phyloP scores from a whole-genome alignment of 2,797 vertebrate genomes.

The Cyclura pinguis region DNA sequence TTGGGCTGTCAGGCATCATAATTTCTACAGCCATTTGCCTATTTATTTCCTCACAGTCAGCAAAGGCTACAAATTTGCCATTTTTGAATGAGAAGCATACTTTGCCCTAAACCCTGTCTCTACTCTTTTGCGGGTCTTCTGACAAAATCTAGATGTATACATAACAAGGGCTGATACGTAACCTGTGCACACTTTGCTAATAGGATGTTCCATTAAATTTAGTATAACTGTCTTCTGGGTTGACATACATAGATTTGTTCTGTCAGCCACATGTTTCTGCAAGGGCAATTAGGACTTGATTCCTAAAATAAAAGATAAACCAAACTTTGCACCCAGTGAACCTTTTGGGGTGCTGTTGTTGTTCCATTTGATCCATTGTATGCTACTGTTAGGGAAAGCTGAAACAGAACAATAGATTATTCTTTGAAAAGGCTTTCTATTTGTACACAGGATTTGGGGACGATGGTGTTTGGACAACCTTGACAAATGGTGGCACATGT shows the following conservation, averaged over 20 bases:
- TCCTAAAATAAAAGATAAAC: neutral
- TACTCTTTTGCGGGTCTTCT: neutral
- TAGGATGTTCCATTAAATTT: no score
- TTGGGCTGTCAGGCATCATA: neutral
- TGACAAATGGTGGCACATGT: constrained; percentile 62
- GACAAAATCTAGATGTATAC: neutral
- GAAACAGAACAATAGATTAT: constrained; percentile 47
- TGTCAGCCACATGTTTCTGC: neutral
- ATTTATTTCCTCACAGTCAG: neutral
- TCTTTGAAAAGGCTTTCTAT: constrained; percentile 21
- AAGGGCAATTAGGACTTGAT: neutral
- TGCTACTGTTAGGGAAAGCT: constrained; percentile 21
- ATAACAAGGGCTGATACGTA: neutral
- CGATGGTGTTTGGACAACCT: constrained; percentile 57
- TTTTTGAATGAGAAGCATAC: neutral
- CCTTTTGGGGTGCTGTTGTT: constrained; percentile 50
- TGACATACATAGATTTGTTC: neutral
- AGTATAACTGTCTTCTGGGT: no score
- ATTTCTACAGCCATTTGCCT: neutral
- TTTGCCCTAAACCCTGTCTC: neutral
- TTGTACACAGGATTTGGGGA: constrained; percentile 40
- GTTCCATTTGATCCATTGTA: constrained; percentile 58
- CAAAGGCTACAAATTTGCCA: neutral
- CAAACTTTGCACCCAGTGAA: neutral
- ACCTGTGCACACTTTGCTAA: neutral